These are phyloP conservation scores for Cremastinae sp. DNA, from an alignment of 2,888 invertebrate genomes.

Conservation along the genomic window DNA sequence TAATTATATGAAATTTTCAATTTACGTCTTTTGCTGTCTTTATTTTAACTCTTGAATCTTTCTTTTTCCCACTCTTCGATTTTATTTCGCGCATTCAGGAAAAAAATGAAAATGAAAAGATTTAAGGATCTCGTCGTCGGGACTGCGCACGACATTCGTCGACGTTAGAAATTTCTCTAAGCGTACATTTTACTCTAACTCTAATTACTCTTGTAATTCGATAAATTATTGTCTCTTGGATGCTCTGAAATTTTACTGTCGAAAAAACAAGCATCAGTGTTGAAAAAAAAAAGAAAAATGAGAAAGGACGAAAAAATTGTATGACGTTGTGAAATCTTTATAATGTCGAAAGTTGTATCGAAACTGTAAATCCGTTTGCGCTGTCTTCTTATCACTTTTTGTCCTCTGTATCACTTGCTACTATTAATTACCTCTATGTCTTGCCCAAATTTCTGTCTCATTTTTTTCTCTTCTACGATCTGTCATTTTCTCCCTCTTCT, in stretches of 20 bases:
- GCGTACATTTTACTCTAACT: conserved; percentile 50
- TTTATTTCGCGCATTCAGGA: conserved; percentile 50
- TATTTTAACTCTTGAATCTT: neutral
- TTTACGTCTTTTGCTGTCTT: conserved; percentile 9
- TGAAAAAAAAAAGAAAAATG: too few relatives aligned
- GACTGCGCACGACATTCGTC: conserved; percentile 34
- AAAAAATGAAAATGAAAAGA: too few relatives aligned
- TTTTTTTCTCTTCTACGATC: conserved; percentile 36
- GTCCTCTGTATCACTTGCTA: conserved; percentile 42
- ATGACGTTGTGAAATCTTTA: too few relatives aligned
- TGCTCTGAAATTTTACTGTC: conserved; percentile 41
- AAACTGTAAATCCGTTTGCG: conserved; percentile 35
- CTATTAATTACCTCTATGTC: conserved; percentile 2
- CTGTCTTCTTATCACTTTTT: conserved; percentile 29
- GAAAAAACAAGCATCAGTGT: too few relatives aligned
- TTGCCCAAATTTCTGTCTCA: conserved; percentile 15
- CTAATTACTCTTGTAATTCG: conserved; percentile 52
- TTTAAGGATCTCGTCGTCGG: too few relatives aligned
- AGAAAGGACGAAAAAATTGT: too few relatives aligned
- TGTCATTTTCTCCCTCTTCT: conserved; percentile 32
- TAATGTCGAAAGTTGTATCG: too few relatives aligned
- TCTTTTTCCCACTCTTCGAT: neutral
- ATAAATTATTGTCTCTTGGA: conserved; percentile 39
- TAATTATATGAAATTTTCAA: conserved; percentile 38
- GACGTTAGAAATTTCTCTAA: conserved; percentile 37